Percentiles rank a stretch among this genome's conserved stretches.
These are phyloP conservation scores for Spea multiplicata DNA, from an alignment of 2,113 vertebrate genomes.

Conservation along the genomic window DNA sequence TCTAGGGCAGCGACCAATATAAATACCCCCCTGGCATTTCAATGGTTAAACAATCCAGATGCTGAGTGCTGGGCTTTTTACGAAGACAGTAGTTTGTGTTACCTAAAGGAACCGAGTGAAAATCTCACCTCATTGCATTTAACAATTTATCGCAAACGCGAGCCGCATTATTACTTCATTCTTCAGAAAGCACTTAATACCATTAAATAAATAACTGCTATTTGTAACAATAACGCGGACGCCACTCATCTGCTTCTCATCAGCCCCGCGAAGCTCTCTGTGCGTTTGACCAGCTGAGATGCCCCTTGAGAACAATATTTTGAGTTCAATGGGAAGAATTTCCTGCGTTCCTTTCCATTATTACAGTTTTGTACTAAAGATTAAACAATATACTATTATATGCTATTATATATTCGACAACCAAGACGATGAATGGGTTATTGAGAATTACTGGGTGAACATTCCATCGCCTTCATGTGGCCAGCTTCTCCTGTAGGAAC, in stretches of 20 bases:
- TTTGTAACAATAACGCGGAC: background rate
- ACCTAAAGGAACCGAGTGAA: background rate
- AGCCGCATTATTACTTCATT: background rate
- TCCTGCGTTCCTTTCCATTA: slow-evolving; percentile 33
- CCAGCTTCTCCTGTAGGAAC: too few species aligned
- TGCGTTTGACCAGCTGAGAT: slow-evolving; percentile 47
- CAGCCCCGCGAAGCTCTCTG: slow-evolving; percentile 42
- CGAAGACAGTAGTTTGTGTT: background rate
- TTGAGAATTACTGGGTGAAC: too few species aligned
- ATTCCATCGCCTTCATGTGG: too few species aligned
- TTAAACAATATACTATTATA: slow-evolving; percentile 21
- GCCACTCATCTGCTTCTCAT: slow-evolving; percentile 54
- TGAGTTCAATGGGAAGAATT: slow-evolving; percentile 54
- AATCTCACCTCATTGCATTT: background rate
- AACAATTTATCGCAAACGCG: background rate
- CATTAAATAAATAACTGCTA: background rate
- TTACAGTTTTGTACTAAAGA: slow-evolving; percentile 31
- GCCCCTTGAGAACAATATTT: slow-evolving; percentile 46
- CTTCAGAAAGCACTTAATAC: background rate
- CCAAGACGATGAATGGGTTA: background rate
- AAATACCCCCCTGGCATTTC: too few species aligned
- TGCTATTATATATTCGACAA: background rate
- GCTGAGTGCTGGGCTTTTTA: too few species aligned
- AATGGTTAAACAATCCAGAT: too few species aligned
- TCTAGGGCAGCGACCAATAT: too few species aligned